Evolutionary conservation across 2,113 vertebrate species (phyloP), one percentile per base, ranked within the genome.

Genomic region (Stictonetta naevosa): DNA sequence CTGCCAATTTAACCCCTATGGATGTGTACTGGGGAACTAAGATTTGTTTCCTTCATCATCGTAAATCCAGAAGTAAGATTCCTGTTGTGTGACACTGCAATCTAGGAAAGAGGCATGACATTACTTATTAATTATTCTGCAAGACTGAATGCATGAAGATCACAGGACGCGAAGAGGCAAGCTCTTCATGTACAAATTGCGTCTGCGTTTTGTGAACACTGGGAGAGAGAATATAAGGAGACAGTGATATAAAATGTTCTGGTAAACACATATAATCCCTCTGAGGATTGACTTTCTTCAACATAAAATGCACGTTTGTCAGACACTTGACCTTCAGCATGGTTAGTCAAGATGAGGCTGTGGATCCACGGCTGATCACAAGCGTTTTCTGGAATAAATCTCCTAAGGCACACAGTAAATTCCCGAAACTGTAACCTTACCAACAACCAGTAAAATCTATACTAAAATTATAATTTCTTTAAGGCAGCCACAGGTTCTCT

Each of bases 81-180:
- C 29, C 23, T 3, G 3, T 74, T 83, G 20, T 68, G 48, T 78
- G 88, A 46, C 77, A 64, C 2, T 68, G 53, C 29, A 84, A 31
- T 71, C 58, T 52, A 91, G 77, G 71, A 88, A 93, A 46, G 88
- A 56, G 59, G 34, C 46, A 46, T 33, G 76, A 81, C 52, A 42
- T 78, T 22, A 31, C 20, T 95, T 72, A 71, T 19, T 93, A 66
- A 36, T 95, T 93, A 84, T 91, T 91, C 91, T 91, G 91, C 93
- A 91, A 89, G 93, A 78, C 64, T 78, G 83, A 64, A 64, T 31
- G 38, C 56, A 50, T 60, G 84, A 76, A 72, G 73, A 82, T 91
- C 69, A 92, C 52, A 64, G 69, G 81, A 91, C 40, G 33, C 0
- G 3, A 96, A 34, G 28, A 79, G 73, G 60, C 38, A 78, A 91